Base-by-base conservation (phyloP, 2,888 invertebrate genomes). In the Idaea straminata region DNA sequence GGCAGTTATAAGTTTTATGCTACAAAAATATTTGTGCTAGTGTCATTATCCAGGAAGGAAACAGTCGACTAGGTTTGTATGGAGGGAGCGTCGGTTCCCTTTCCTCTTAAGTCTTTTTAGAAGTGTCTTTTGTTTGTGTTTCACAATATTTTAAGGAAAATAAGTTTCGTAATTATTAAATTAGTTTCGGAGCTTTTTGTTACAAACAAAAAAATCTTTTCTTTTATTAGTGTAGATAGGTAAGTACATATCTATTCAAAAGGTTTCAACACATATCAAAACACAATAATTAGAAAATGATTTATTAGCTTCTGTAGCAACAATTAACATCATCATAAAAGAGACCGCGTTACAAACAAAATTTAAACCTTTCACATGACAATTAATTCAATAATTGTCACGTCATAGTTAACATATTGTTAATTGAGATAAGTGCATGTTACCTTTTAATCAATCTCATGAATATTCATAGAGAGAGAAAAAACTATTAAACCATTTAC, bases 401-500 rank as follows among this genome's bases (percentile, higher is more conserved):
- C 47, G 47, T 36, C 47, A 47, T 47, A 47, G 13, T 13, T 47
- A 47, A 47, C 47, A 47, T 47, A 47, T 47, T 47, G 47, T 47
- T 47, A 47, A 47, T 47, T 47, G 47, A 47, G 47, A 47, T 5
- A 47, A 47, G 13, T 7, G 10, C 47, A 47, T 7, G 7, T 47
- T 47, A 47, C 13, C 4, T 47, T 47, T 47, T 47, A 47, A 47
- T 47, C 47, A 47, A 7, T 47, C 47, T 47, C 47, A 47, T 47
- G 47, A 47, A 47, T 47, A 47, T 47, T 47, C 47, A 47, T 47
- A 25, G 47, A 47, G 13, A 13, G 15, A 59, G 15, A 59, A 66
- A 71, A 70, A 70, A 61, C 70, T 35, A 72, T 69, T 69, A 68
- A 61, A 57, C 57, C 65, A 69, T 68, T 73, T 70, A 69, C 67